These are phyloP conservation scores for Oncorhynchus gorbuscha DNA, from an alignment of 2,113 vertebrate species.

Conservation along the genomic window DNA sequence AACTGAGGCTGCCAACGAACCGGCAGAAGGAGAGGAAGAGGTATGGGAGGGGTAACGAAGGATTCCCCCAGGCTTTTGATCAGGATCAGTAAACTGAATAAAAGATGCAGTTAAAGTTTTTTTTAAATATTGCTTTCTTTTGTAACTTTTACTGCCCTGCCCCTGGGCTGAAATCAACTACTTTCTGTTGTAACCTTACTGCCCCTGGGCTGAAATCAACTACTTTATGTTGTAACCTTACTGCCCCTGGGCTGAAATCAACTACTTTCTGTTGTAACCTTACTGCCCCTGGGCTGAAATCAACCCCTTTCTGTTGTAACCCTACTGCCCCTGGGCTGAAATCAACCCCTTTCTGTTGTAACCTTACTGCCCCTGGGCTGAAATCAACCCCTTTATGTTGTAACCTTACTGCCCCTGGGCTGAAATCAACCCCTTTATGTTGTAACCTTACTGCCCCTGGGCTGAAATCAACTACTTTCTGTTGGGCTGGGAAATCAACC, in stretches of 20 bases:
- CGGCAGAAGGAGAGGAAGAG: constrained; percentile 46
- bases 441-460: too few relatives aligned
- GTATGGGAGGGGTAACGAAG: too few relatives aligned
- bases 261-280: background rate
- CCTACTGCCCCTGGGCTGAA: too few relatives aligned
- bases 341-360: background rate
- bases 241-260: too few relatives aligned
- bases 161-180: background rate
- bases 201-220: background rate
- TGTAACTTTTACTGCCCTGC: background rate
- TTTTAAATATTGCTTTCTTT: background rate
- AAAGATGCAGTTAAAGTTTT: constrained; percentile 4
- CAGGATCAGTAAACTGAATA: background rate
- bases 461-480: background rate
- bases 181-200: constrained; percentile 5
- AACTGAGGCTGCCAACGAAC: constrained; percentile 44
- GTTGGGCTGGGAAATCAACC: background rate
- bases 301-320: background rate
- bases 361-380: too few relatives aligned
- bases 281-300: too few relatives aligned
- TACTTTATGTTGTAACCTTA: background rate
- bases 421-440: background rate
- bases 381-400: background rate
- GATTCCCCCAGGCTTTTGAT: too few relatives aligned
- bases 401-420: too few relatives aligned